phyloP scores from a whole-genome alignment of 2,113 vertebrate species.

The Rostratula benghalensis region DNA sequence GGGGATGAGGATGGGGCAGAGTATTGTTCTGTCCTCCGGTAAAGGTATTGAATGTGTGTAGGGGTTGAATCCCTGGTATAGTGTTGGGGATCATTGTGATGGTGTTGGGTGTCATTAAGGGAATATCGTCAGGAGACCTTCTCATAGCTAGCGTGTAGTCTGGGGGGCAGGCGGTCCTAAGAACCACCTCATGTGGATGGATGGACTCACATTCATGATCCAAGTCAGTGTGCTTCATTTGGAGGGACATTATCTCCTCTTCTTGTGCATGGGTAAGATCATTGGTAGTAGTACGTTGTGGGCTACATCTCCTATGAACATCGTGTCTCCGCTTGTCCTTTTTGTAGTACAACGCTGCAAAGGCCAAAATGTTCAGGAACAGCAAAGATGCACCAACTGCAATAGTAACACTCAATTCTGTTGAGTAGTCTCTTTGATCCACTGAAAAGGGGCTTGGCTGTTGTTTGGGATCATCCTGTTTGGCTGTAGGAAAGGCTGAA shows the following conservation, averaged over 20 bases:
- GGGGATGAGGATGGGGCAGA: slow-evolving; percentile 91
- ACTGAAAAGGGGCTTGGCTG: slow-evolving; percentile 88
- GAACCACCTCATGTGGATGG: slow-evolving; percentile 95
- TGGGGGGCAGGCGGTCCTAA: slow-evolving; percentile 96
- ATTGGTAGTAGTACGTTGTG: slow-evolving; percentile 89
- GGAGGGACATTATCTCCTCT: slow-evolving; percentile 99
- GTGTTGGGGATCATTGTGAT: slow-evolving; percentile 99
- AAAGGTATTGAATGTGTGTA: slow-evolving; percentile 96
- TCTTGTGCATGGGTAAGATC: slow-evolving; percentile 97
- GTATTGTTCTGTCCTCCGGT: slow-evolving; percentile 97
- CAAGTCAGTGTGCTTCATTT: slow-evolving; percentile 99
- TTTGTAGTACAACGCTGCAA: slow-evolving; percentile 97
- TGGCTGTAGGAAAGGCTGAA: slow-evolving; percentile 92
- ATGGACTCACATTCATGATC: slow-evolving; percentile 96
- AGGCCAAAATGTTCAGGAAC: slow-evolving; percentile 97
- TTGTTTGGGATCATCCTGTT: slow-evolving; percentile 92
- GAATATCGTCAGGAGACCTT: slow-evolving; percentile 97
- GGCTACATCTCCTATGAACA: slow-evolving; percentile 94
- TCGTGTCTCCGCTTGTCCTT: slow-evolving; percentile 98
- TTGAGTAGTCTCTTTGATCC: slow-evolving; percentile 97
- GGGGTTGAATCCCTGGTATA: slow-evolving; percentile 93
- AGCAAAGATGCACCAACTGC: slow-evolving; percentile 95
- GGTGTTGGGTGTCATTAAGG: slow-evolving; percentile 98
- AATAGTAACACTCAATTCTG: slow-evolving; percentile 95
- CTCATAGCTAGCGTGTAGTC: slow-evolving; percentile 99